These are phyloP conservation scores for Calephelis nemesis DNA, from an alignment of 1,140 invertebrate species.

Conservation along the genomic window DNA sequence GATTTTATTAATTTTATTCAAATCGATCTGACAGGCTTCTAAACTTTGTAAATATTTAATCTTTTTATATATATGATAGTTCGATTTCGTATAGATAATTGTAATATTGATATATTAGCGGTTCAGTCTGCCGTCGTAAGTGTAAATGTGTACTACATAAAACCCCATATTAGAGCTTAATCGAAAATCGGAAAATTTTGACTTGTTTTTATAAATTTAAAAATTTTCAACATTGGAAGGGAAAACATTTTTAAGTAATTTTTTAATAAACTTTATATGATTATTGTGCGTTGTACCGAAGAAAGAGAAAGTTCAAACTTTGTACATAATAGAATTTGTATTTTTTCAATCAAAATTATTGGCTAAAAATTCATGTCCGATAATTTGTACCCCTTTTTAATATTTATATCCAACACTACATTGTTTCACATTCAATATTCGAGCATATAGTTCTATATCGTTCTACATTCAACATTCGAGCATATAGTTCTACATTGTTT, in stretches of 20 bases:
- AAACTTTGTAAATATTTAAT: conserved; percentile 12
- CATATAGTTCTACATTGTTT: too few relatives aligned
- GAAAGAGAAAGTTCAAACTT: too few relatives aligned
- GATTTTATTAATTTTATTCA: not conserved
- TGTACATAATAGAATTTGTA: too few relatives aligned
- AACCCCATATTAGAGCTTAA: conserved; percentile 58
- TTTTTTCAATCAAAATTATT: too few relatives aligned
- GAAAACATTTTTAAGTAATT: not conserved
- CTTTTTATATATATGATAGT: conserved; percentile 2
- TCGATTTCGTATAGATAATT: not conserved
- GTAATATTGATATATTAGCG: conserved; percentile 7
- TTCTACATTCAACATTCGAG: too few relatives aligned
- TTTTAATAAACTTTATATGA: not conserved
- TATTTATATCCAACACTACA: too few relatives aligned
- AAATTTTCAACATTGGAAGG: not conserved
- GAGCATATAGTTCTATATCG: too few relatives aligned
- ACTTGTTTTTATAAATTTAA: conserved; percentile 41
- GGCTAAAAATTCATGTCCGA: too few relatives aligned
- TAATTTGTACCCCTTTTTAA: too few relatives aligned
- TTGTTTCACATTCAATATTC: too few relatives aligned
- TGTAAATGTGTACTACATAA: conserved; percentile 9
- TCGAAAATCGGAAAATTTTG: conserved; percentile 39
- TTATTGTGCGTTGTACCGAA: too few relatives aligned
- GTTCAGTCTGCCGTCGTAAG: not conserved
- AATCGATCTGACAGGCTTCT: conserved; percentile 2